Evolutionary conservation across 2,113 vertebrate genomes (phyloP), one percentile per base, ranked within the genome.

Genomic region (Manacus vitellinus): DNA sequence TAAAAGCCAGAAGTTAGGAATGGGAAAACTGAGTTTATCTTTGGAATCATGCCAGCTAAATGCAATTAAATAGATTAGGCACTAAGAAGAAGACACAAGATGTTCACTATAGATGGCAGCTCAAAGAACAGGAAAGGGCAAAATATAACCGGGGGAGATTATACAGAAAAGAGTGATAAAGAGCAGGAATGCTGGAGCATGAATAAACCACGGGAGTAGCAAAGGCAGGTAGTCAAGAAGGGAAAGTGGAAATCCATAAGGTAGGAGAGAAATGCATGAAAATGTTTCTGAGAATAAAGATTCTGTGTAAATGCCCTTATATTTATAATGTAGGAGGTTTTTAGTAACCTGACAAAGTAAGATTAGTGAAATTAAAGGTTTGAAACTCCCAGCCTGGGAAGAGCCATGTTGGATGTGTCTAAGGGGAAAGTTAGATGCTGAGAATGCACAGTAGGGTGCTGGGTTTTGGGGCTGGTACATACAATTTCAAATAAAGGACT

Each of bases 11-110:
- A 43, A 80, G 12, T 56, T 85, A 73, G 43, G 51, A 89, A 68
- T 23, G 61, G 16, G 35, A 76, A 82, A 93, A 66, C 11, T 23
- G 78, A 94, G 59, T 85, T 94, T 74, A 92, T 31, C n/a, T 92
- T 83, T 92, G 92, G 82, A 76, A 28, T 92, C 39, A 25, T 55
- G 88, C 85, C 93, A 74, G 47, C 46, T 85, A 77, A 94, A 88
- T 80, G 73, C 56, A 93, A 94, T 94, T 95, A 95, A 67, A 85
- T 72, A 88, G 84, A 94, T 94, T 91, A 82, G 25, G 18, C 85
- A n/a, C 30, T 55, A 77, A 83, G 82, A 80, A 82, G 46, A 88
- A 31, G 51, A 46, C 21, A 43, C 51, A 52, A 41, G 37, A 63
- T 63, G 13, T 65, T 90, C 9, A 9, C 51, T 87, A 4, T 28